Evolutionary conservation across 2,797 vertebrate species (phyloP), one percentile per base, ranked within the genome.

Genomic region (Ataeniobius toweri): DNA sequence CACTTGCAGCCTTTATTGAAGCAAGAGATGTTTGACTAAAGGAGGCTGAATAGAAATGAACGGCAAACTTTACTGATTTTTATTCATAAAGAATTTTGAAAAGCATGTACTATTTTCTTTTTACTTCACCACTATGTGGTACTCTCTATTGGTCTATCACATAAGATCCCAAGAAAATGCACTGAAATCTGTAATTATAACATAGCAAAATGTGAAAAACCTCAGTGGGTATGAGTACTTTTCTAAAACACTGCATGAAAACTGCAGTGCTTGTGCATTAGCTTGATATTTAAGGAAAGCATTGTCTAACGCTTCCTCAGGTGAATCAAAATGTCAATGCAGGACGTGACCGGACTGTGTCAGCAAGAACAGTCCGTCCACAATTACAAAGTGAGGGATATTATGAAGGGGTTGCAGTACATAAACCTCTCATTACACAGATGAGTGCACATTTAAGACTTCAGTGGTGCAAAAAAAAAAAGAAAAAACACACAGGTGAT

Each of bases 351-450:
- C 68, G 50, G 77, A 78, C 79, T 80, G 68, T 76, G 73, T 80
- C 79, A 80, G 79, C 73, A 75, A 80, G 74, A 80, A 71, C 68
- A 71, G 78, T 63, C 73, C 24, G 59, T 65, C 31, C 73, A 75
- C 46, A 65, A 63, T 71, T 76, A 80, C 73, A 67, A 10, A 71
- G 36, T 53, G 53, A 55, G 44, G 51, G 71, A 72, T 63, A 80
- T 82, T 75, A 76, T 59, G 73, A 56, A 3, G 39, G 22, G 16
- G 61, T 48, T 69, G 75, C 72, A 67, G 74, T 68, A 51, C 76
- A 80, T 76, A 80, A 80, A 80, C 79, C 73, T 80, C 79, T 80
- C 79, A 80, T 80, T 80, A 80, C 79, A 77, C 55, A 84, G 80
- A 73, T 63, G 46, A 75, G 82, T 70, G 76, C 73, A 75, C 69